These are phyloP conservation scores for Limonius californicus DNA, from an alignment of 1,140 invertebrate species.

Conservation along the genomic window DNA sequence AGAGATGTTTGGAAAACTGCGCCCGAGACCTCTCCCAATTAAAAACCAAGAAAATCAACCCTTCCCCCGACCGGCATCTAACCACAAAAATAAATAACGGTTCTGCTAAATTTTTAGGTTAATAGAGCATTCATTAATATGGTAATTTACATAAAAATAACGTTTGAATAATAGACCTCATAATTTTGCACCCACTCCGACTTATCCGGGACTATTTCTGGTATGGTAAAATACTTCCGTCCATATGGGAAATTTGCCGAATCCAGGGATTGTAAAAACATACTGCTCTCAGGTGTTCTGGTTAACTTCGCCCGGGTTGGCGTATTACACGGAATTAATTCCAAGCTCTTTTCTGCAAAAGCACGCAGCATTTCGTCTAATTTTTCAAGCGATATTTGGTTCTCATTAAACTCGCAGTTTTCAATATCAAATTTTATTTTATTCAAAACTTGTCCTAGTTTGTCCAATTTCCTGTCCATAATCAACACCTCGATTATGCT, in stretches of 20 bases:
- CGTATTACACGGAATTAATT: slow-evolving; percentile 60
- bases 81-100: too few species aligned
- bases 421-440: slow-evolving; percentile 37
- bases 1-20: too few species aligned
- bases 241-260: slow-evolving; percentile 52
- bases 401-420: slow-evolving; percentile 36
- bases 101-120: too few species aligned
- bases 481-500: slow-evolving; percentile 69
- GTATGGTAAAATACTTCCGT: slow-evolving; percentile 60
- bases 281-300: slow-evolving; percentile 46
- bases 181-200: slow-evolving; percentile 68
- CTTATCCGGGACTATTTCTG: slow-evolving; percentile 59
- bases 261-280: slow-evolving; percentile 52
- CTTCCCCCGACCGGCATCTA: too few species aligned
- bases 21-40: too few species aligned
- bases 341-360: slow-evolving; percentile 69
- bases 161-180: too few species aligned
- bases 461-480: slow-evolving; percentile 72
- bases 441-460: slow-evolving; percentile 54
- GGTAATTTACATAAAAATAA: too few species aligned
- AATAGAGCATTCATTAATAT: too few species aligned
- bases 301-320: slow-evolving; percentile 42
- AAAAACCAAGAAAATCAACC: too few species aligned
- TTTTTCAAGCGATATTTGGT: slow-evolving; percentile 49
- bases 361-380: slow-evolving; percentile 64